Evolutionary conservation across 2,888 invertebrate species (phyloP).

Genomic region (Lymantria dispar): DNA sequence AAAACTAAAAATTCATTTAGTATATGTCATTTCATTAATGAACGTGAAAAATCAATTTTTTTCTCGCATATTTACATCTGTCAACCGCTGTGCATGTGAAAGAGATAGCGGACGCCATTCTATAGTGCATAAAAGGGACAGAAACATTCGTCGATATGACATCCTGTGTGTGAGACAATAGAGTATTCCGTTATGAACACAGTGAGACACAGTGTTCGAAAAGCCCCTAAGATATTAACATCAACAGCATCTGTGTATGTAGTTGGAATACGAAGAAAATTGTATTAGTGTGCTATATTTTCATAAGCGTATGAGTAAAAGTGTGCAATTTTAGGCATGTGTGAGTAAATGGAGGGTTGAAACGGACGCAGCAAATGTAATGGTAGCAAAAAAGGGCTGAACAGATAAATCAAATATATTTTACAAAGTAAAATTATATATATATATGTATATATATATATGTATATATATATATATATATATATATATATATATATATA

Average conservation of each 20-base stretch:
- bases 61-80: constrained; percentile 37
- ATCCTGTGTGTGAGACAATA: constrained; percentile 43
- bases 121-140: constrained; percentile 27
- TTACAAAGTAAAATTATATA: not conserved
- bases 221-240: constrained; percentile 12
- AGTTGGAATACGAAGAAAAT: constrained; percentile 32
- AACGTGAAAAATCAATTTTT: constrained; percentile 33
- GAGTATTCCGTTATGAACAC: constrained; percentile 23
- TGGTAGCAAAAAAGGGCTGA: constrained; percentile 29
- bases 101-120: constrained; percentile 22
- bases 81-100: constrained; percentile 35
- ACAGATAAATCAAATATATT: not conserved
- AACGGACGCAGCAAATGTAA: constrained; percentile 60
- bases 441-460: too few relatives aligned
- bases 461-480: too few relatives aligned
- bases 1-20: not conserved
- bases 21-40: constrained; percentile 22
- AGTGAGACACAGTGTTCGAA: constrained; percentile 30
- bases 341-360: constrained; percentile 60
- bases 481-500: too few relatives aligned
- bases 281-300: constrained; percentile 31
- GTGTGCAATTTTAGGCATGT: constrained; percentile 29
- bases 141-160: constrained; percentile 39
- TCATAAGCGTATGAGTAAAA: constrained; percentile 14
- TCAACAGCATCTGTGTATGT: constrained; percentile 45